Conservation (phyloP, 2,888 invertebrate genomes). For the Ornithoptera priamus region DNA sequence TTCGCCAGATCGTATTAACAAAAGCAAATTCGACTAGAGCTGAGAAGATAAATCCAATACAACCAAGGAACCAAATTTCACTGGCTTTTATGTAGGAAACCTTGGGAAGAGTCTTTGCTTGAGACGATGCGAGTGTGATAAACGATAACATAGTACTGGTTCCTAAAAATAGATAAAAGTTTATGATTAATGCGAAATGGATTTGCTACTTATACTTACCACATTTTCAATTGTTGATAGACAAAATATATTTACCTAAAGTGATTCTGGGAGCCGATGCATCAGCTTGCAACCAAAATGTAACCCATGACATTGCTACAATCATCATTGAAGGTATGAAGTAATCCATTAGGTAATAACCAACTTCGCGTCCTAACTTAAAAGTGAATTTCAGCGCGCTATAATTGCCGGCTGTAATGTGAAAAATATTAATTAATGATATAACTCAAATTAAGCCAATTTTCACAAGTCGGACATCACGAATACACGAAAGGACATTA, state of each 20-base stretch:
- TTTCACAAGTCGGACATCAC: slow-evolving; percentile 37
- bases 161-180: slow-evolving; percentile 69
- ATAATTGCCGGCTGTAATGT: slow-evolving; percentile 86
- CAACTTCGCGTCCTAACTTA: slow-evolving; percentile 88
- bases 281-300: slow-evolving; percentile 93
- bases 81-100: slow-evolving; percentile 94
- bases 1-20: slow-evolving; percentile 92
- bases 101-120: slow-evolving; percentile 91
- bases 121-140: slow-evolving; percentile 91
- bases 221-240: background rate
- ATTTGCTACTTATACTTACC: background rate
- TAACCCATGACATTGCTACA: slow-evolving; percentile 93
- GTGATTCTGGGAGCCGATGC: slow-evolving; percentile 91
- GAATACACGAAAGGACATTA: slow-evolving; percentile 56
- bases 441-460: background rate
- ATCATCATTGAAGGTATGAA: slow-evolving; percentile 93
- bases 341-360: slow-evolving; percentile 93
- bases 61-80: slow-evolving; percentile 93
- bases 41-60: slow-evolving; percentile 90
- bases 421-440: slow-evolving; percentile 11
- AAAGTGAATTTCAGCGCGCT: slow-evolving; percentile 90
- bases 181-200: background rate
- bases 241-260: slow-evolving; percentile 77
- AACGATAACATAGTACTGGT: slow-evolving; percentile 93
- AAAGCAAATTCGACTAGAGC: slow-evolving; percentile 93